Conservation (phyloP, 2,888 invertebrate species). For the Dichetophora obliterata region DNA sequence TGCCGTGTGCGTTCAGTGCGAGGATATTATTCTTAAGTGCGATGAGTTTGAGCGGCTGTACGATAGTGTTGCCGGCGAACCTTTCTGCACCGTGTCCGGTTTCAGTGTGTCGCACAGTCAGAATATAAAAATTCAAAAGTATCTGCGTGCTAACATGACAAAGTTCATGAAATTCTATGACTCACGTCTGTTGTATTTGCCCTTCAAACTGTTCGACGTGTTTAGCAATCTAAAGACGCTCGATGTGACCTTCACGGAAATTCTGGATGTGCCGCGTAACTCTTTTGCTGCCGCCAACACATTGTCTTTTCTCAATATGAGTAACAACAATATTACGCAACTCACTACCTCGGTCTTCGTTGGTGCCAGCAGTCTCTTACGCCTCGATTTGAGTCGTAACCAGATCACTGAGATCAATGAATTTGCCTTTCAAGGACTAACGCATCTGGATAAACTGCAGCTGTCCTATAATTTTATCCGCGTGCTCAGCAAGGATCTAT, state of each 20-base stretch:
- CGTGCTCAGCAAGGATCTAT: conserved; percentile 60
- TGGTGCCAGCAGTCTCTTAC: conserved; percentile 63
- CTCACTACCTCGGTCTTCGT: conserved; percentile 66
- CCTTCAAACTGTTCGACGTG: conserved; percentile 66
- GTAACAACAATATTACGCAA: conserved; percentile 64
- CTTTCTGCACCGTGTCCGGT: conserved; percentile 66
- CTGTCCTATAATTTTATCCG: conserved; percentile 61
- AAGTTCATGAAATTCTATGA: conserved; percentile 69
- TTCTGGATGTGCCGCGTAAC: conserved; percentile 65
- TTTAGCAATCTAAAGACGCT: conserved; percentile 63
- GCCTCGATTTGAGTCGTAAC: conserved; percentile 65
- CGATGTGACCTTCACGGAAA: conserved; percentile 65
- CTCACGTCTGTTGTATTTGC: conserved; percentile 65
- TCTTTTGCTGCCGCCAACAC: conserved; percentile 65
- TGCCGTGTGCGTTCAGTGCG: conserved; percentile 39
- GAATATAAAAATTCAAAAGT: conserved; percentile 62
- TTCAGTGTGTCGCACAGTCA: conserved; percentile 67
- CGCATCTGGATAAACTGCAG: conserved; percentile 54
- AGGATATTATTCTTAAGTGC: conserved; percentile 66
- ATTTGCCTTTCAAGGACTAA: conserved; percentile 63
- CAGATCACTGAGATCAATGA: conserved; percentile 59
- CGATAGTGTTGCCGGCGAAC: conserved; percentile 57
- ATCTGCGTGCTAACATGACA: conserved; percentile 60
- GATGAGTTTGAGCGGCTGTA: conserved; percentile 67
- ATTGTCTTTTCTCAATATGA: conserved; percentile 62